Conservation (phyloP, 2,797 vertebrate species). For the Ptychobarbus kaznakovi region DNA sequence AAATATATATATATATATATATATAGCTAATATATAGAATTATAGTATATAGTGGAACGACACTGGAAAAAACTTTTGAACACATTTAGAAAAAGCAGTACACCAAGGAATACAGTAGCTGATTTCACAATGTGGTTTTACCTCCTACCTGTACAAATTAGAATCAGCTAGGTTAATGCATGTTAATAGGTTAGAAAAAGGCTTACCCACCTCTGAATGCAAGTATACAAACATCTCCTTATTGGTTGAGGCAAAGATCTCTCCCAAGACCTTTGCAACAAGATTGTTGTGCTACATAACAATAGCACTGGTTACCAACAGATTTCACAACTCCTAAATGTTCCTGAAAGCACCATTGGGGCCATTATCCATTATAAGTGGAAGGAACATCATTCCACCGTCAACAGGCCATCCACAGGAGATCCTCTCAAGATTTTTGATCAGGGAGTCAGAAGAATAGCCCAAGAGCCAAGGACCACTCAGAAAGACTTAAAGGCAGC, state of each 20-base stretch:
- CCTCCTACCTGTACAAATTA: too few species aligned
- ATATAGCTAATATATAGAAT: too few species aligned
- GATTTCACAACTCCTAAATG: not conserved
- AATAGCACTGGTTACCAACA: too few species aligned
- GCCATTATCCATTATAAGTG: not conserved
- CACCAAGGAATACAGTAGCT: not conserved
- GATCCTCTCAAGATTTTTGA: not conserved
- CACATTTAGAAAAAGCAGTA: not conserved
- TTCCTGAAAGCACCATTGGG: not conserved
- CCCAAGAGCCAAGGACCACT: not conserved
- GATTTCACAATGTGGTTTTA: too few species aligned
- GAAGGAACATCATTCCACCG: not conserved
- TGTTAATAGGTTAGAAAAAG: too few species aligned
- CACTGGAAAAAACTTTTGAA: not conserved
- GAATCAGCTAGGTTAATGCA: too few species aligned
- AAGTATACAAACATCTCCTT: not conserved
- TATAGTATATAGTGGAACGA: too few species aligned
- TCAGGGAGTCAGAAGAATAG: not conserved
- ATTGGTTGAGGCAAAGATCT: not conserved
- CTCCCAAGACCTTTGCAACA: too few species aligned
- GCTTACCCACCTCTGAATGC: too few species aligned
- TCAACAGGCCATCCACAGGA: not conserved
- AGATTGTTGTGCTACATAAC: too few species aligned
- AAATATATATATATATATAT: not conserved
- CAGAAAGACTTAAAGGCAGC: not conserved